Conservation (phyloP, 2,888 invertebrate species). For the Mimachlamys varia region DNA sequence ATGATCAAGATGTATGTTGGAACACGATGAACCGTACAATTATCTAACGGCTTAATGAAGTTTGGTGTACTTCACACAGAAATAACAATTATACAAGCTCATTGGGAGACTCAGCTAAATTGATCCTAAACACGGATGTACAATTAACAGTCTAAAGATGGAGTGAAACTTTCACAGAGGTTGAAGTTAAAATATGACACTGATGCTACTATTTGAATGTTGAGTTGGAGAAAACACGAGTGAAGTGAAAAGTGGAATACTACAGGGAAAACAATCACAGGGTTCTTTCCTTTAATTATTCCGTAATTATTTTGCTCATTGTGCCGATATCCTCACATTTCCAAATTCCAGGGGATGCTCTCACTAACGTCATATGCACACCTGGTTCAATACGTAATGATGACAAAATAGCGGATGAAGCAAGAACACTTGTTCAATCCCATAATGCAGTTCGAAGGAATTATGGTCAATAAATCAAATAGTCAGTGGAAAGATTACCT, state of each 20-base stretch:
- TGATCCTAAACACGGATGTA: neutral
- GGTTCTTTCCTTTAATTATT: neutral
- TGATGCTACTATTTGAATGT: neutral
- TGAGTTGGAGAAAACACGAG: neutral
- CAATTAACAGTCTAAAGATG: neutral
- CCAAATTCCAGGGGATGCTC: no score
- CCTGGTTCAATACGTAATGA: no score
- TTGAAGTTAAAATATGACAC: neutral
- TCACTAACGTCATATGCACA: no score
- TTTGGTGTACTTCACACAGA: conserved; percentile 13
- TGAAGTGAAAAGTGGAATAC: neutral
- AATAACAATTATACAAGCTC: neutral
- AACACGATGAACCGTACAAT: conserved; percentile 19
- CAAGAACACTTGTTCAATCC: no score
- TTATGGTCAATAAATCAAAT: no score
- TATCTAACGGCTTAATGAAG: conserved; percentile 21
- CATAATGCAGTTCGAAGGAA: no score
- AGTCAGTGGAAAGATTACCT: no score
- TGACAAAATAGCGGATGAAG: no score
- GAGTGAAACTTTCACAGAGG: neutral
- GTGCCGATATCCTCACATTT: neutral
- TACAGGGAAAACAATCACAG: neutral
- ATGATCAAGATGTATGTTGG: conserved; percentile 26
- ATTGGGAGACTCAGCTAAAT: neutral
- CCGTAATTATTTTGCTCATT: neutral